Base-by-base conservation (phyloP, 2,888 invertebrate species). In the Sipha maydis region DNA sequence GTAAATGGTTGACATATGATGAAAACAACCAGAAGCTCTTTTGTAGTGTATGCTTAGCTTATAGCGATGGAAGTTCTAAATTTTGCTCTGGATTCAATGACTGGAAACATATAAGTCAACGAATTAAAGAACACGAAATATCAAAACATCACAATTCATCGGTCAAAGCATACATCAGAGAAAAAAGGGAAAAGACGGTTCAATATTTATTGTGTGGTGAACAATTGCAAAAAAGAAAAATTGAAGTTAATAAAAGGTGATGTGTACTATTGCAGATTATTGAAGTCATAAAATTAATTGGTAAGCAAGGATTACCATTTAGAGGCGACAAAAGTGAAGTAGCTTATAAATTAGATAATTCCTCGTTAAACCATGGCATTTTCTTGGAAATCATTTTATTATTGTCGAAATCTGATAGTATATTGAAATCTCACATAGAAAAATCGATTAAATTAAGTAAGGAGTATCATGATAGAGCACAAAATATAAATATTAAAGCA, bases 311-410 rank as follows among this genome's bases (percentile, higher is more conserved):
- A n/a, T n/a, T n/a, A n/a, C n/a, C n/a, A n/a, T n/a, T n/a, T n/a
- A n/a, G n/a, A n/a, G n/a, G n/a, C n/a, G n/a, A n/a, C n/a, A 75
- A 75, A 19, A 75, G 19, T 5, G 75, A 75, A 75, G 75, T 38
- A 17, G 75, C 75, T 19, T 75, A 73, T 75, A 75, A 31, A 75
- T 19, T 75, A 17, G 75, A 75, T 25, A 38, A 75, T 75, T 17
- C 28, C 19, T 75, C 75, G 19, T 75, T 75, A 38, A 75, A 69
- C 17, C 67, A 69, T 69, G 67, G 67, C 7, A 69, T n/a, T 17
- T 69, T 69, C 9, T 69, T 69, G 17, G 67, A 69, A 69, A 69
- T 69, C 7, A 69, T 69, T 28, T 69, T 69, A n/a, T 17, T 69
- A n/a, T 69, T 69, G 17, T 69, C 67, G 28, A 69, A 69, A n/a